A percentile compares a stretch with the other conserved stretches of the same genome.
Conservation (phyloP, 2,113 vertebrate species). For the Artemisiospiza belli region DNA sequence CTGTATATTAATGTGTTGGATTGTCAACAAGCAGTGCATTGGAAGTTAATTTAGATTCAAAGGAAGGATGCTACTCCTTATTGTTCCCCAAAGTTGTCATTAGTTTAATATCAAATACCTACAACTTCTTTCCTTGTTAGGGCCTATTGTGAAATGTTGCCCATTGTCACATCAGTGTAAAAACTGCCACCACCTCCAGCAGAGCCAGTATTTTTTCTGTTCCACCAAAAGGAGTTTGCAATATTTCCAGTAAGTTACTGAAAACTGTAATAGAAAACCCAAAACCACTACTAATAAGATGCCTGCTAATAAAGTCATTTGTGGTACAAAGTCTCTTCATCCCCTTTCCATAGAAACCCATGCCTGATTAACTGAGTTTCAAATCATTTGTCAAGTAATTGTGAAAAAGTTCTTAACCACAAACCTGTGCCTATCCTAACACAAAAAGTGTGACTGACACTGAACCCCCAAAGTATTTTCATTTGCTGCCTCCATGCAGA, state of each 20-base stretch:
- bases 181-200: not conserved
- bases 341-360: not conserved
- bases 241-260: not conserved
- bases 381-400: not conserved
- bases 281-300: conserved; percentile 39
- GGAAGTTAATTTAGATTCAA: not conserved
- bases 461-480: not conserved
- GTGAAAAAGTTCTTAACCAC: not conserved
- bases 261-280: not conserved
- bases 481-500: not conserved
- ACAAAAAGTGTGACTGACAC: not conserved
- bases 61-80: not conserved
- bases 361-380: conserved; percentile 34
- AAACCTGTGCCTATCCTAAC: not conserved
- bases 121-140: not conserved
- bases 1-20: not conserved
- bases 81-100: not conserved
- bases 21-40: not conserved
- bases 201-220: not conserved
- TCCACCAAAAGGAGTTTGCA: not conserved
- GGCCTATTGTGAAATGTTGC: not conserved
- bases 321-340: not conserved
- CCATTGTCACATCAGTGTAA: not conserved
- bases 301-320: conserved; percentile 46
- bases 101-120: not conserved